phyloP scores from a whole-genome alignment of 1,140 invertebrate species.

The Bombyx mandarina region DNA sequence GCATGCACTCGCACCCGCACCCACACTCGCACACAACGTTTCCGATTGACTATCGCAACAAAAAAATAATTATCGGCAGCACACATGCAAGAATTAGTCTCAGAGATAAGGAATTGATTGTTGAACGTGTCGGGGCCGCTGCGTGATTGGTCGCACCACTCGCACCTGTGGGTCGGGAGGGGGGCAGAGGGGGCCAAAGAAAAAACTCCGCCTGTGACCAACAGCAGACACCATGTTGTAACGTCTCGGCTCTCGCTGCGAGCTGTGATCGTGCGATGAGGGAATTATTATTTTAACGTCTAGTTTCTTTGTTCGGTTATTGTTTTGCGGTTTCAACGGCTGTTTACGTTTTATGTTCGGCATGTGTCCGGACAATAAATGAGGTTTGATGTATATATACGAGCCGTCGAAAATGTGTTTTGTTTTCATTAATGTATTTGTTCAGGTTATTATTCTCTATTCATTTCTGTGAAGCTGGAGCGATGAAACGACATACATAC shows the following conservation, averaged over 20 bases:
- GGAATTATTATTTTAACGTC: constrained; percentile 22
- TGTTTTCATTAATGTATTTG: too few species aligned
- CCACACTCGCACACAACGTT: constrained; percentile 26
- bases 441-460: too few species aligned
- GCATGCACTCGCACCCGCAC: constrained; percentile 18
- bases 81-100: constrained; percentile 12
- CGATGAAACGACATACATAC: too few species aligned
- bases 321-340: constrained; percentile 4
- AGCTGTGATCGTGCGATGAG: constrained; percentile 21
- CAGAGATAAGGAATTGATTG: constrained; percentile 32
- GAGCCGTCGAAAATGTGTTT: too few species aligned
- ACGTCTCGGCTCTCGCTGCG: constrained; percentile 6
- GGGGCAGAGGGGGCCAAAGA: constrained; percentile 12
- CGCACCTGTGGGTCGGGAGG: constrained; percentile 22
- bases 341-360: too few species aligned
- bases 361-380: too few species aligned
- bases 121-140: constrained; percentile 25
- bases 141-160: constrained; percentile 43
- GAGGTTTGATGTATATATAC: too few species aligned
- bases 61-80: constrained; percentile 40
- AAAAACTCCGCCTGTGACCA: constrained; percentile 28
- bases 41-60: constrained; percentile 35
- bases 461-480: too few species aligned
- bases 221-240: constrained; percentile 22
- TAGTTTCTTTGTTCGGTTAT: constrained; percentile 9